Percentiles rank a stretch among this genome's conserved stretches.
These are phyloP conservation scores for Hydropsyche betteni DNA, from an alignment of 2,888 invertebrate genomes.

Conservation along the genomic window DNA sequence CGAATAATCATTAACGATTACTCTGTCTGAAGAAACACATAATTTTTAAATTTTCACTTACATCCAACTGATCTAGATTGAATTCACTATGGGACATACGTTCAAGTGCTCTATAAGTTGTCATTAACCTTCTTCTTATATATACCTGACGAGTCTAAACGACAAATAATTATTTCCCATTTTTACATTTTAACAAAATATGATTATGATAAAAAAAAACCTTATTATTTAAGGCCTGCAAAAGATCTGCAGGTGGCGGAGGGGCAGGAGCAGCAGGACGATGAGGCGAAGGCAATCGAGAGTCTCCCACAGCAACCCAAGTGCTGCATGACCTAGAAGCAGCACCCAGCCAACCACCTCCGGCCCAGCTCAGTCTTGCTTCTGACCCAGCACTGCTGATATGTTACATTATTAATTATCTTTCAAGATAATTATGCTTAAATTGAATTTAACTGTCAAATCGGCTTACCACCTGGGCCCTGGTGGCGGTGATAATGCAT, in stretches of 20 bases:
- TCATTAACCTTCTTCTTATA: conserved; percentile 78
- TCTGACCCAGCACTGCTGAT: conserved; percentile 62
- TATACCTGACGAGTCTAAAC: conserved; percentile 80
- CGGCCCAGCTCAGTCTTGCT: conserved; percentile 61
- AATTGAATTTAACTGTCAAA: no score
- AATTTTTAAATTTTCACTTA: conserved; percentile 50
- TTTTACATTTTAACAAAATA: not conserved
- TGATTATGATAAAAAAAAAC: conserved; percentile 56
- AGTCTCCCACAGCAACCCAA: conserved; percentile 88
- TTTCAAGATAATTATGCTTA: no score
- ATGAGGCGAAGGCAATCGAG: conserved; percentile 85
- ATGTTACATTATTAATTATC: no score
- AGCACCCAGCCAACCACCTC: conserved; percentile 58
- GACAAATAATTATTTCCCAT: not conserved
- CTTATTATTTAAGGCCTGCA: conserved; percentile 83
- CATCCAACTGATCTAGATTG: conserved; percentile 79
- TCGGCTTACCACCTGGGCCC: conserved; percentile 54
- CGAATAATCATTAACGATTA: conserved; percentile 34
- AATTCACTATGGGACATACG: conserved; percentile 86
- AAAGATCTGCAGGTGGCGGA: conserved; percentile 64
- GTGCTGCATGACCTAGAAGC: conserved; percentile 82
- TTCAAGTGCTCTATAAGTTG: conserved; percentile 83
- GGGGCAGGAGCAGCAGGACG: conserved; percentile 59
- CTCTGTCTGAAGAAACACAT: not conserved
- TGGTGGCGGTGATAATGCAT: conserved; percentile 66